Base-by-base conservation (phyloP, 2,797 vertebrate genomes). In the Gastrophryne carolinensis region DNA sequence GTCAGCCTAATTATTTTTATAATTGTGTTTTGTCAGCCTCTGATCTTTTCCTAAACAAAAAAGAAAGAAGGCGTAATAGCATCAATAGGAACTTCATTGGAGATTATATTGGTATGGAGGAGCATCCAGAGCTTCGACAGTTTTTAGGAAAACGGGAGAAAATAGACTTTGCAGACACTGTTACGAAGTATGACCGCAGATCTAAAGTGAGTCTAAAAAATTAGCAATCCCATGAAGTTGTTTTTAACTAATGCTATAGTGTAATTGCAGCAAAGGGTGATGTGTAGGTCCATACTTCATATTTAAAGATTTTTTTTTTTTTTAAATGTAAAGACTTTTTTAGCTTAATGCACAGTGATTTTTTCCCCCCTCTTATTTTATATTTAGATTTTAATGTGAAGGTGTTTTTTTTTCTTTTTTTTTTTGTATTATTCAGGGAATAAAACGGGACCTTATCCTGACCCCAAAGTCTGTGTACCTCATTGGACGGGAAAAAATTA, bases 1-100 rank as follows among this genome's bases (percentile, higher is more conserved):
- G n/a, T n/a, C n/a, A n/a, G n/a, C n/a, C n/a, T n/a, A n/a, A n/a
- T n/a, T n/a, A n/a, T n/a, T n/a, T n/a, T n/a, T n/a, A n/a, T n/a
- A n/a, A n/a, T n/a, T n/a, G n/a, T n/a, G n/a, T n/a, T n/a, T n/a
- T n/a, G 78, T 2, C 66, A 99, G 97, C 98, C 7, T 99, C 97
- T 11, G 95, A 99, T 84, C 90, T 98, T 57, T 83, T 99, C 83
- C 71, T 99, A 80, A 99, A 97, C 89, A 94, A 92, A 80, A 99
- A 99, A 66, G 98, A 99, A 84, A 90, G 98, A 32, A 88, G 96
- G 78, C 88, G 94, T 66, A 97, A 99, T 90, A 99, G 98, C 85
- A 92, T 99, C 62, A 99, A 99, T 87, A 91, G 98, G 78, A 99
- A 99, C 86, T 99, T 98, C 74, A 91, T 99, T 1, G 97, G 98